A percentile compares a stretch with the other conserved stretches of the same genome.
These are phyloP conservation scores for Cephus cinctus DNA, from an alignment of 1,140 invertebrate genomes.

Conservation along the genomic window DNA sequence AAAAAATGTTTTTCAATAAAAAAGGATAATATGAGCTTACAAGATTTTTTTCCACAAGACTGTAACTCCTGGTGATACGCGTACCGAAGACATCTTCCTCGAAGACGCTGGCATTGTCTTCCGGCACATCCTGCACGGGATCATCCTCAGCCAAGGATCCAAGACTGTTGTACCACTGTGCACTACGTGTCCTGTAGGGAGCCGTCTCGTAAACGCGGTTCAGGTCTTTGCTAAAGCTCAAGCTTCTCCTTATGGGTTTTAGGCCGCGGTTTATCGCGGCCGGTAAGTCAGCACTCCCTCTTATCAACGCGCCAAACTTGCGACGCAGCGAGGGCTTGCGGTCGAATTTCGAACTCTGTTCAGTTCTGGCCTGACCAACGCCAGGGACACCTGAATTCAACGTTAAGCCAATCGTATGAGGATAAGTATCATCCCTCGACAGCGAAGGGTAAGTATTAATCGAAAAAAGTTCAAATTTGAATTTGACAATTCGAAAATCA, in stretches of 20 bases:
- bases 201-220: conserved; percentile 30
- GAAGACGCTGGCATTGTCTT: conserved; percentile 16
- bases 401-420: too few relatives aligned
- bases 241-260: conserved; percentile 41
- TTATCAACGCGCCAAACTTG: conserved; percentile 39
- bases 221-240: conserved; percentile 43
- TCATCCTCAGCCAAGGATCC: conserved; percentile 33
- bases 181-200: conserved; percentile 28
- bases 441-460: too few relatives aligned
- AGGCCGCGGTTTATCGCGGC: conserved; percentile 42
- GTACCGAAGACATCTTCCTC: conserved; percentile 13
- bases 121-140: conserved; percentile 22
- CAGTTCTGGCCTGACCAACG: not conserved
- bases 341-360: conserved; percentile 24
- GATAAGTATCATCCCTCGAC: too few relatives aligned
- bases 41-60: conserved; percentile 29
- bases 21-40: conserved; percentile 26
- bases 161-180: conserved; percentile 45
- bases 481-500: too few relatives aligned
- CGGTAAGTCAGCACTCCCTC: conserved; percentile 40
- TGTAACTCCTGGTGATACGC: conserved; percentile 27
- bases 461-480: too few relatives aligned
- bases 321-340: conserved; percentile 36
- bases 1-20: too few relatives aligned
- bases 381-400: not conserved